These are phyloP conservation scores for Labroides dimidiatus DNA, from an alignment of 2,797 vertebrate genomes.

Conservation along the genomic window DNA sequence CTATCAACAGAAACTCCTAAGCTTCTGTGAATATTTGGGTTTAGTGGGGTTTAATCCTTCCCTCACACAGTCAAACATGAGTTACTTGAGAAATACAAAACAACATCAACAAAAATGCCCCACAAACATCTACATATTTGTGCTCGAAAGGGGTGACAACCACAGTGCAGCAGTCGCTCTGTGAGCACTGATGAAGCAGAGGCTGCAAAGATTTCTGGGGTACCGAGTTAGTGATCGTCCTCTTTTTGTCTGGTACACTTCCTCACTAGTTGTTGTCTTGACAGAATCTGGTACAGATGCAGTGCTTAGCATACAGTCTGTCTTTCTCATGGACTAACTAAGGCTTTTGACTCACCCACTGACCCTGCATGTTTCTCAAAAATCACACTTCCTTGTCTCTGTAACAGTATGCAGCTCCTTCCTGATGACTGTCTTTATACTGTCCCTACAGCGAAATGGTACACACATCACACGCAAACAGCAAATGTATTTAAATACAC, in stretches of 20 bases:
- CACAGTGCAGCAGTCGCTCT: background rate
- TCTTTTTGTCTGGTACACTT: background rate
- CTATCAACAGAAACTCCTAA: background rate
- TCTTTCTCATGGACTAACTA: background rate
- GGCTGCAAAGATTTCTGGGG: background rate
- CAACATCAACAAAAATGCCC: background rate
- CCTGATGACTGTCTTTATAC: background rate
- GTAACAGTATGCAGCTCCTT: background rate
- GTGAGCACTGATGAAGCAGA: background rate
- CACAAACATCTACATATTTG: background rate
- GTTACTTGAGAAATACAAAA: background rate
- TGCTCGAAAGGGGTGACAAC: background rate
- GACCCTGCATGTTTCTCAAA: background rate
- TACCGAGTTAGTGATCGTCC: background rate
- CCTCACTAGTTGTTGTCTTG: no score
- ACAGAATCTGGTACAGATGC: no score
- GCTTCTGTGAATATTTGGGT: background rate
- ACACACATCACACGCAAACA: background rate
- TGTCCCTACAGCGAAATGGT: background rate
- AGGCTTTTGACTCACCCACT: background rate
- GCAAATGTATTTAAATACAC: background rate
- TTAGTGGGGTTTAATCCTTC: background rate
- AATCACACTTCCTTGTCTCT: background rate
- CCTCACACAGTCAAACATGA: constrained; percentile 1
- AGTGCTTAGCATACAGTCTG: no score